Evolutionary conservation across 2,797 vertebrate genomes (phyloP).

Genomic region (Pachyuromys duprasi): DNA sequence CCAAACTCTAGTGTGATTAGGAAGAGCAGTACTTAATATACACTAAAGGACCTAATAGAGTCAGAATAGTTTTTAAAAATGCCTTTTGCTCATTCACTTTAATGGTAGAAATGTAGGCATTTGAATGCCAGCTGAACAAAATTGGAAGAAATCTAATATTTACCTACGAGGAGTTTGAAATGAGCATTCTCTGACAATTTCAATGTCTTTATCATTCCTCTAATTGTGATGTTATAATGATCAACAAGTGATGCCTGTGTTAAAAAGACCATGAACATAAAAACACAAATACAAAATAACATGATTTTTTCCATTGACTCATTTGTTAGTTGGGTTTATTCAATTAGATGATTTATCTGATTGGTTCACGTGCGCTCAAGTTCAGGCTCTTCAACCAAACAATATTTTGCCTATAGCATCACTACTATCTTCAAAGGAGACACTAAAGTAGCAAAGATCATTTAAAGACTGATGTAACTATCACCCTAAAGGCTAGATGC

Average conservation of each 20-base stretch:
- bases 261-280: slow-evolving; percentile 1
- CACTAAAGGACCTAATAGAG: neutral
- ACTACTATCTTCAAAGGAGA: slow-evolving; percentile 38
- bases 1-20: neutral
- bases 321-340: slow-evolving; percentile 9
- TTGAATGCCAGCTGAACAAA: slow-evolving; percentile 19
- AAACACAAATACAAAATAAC: neutral
- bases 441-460: slow-evolving; percentile 8
- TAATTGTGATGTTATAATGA: neutral
- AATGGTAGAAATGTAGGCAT: slow-evolving; percentile 28
- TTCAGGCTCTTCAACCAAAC: neutral
- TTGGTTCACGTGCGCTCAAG: slow-evolving; percentile 17
- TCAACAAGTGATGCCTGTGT: slow-evolving; percentile 11
- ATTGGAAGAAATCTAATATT: neutral
- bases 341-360: slow-evolving; percentile 26
- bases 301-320: neutral
- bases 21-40: neutral
- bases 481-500: neutral
- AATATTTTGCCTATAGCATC: slow-evolving; percentile 25
- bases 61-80: neutral
- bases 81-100: slow-evolving; percentile 21
- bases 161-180: neutral
- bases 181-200: neutral
- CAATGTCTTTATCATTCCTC: neutral
- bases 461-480: slow-evolving; percentile 54